Base-by-base conservation (phyloP, 2,888 invertebrate species). In the Elegia similella region DNA sequence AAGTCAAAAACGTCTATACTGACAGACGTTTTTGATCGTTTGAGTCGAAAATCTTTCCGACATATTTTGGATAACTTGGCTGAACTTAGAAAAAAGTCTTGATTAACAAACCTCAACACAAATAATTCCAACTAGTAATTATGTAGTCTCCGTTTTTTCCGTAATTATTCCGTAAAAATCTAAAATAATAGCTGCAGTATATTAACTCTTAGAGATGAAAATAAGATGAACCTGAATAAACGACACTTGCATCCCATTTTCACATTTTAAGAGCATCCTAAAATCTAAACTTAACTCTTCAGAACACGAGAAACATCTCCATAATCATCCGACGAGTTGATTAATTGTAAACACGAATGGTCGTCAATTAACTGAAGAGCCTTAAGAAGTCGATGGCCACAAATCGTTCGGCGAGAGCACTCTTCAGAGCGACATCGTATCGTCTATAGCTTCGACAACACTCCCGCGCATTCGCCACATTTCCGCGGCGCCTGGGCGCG, bases 401-500 rank as follows among this genome's bases (percentile, higher is more conserved):
- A 86, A 87, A 88, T 86, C 82, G 82, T 72, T 87, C 80, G 73
- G 73, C 83, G 69, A 70, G 62, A 66, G 68, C 71, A 71, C 75
- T 78, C 62, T 66, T 70, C 67, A 71, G 65, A 66, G 62, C 62
- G 65, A 62, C 65, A 62, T 57, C 53, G 5, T 5, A 23, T 23
- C 23, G n/a, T n/a, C n/a, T n/a, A n/a, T 55, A 61, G 59, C 63
- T 62, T 70, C 75, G 72, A 71, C 68, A 72, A 68, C 75, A 71
- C 81, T 76, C 75, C 73, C 72, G 76, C 76, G 78, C 81, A 82
- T 79, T 79, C 76, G 73, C 67, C 66, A 72, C 69, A 75, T 78
- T 82, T 82, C 80, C 79, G 79, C 75, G 82, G 82, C 84, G 83
- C 82, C 82, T 78, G 80, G 73, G 69, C 82, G 83, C 80, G 80